These are phyloP conservation scores for Poliocrania exsul DNA, from an alignment of 2,797 vertebrate species.

Conservation along the genomic window DNA sequence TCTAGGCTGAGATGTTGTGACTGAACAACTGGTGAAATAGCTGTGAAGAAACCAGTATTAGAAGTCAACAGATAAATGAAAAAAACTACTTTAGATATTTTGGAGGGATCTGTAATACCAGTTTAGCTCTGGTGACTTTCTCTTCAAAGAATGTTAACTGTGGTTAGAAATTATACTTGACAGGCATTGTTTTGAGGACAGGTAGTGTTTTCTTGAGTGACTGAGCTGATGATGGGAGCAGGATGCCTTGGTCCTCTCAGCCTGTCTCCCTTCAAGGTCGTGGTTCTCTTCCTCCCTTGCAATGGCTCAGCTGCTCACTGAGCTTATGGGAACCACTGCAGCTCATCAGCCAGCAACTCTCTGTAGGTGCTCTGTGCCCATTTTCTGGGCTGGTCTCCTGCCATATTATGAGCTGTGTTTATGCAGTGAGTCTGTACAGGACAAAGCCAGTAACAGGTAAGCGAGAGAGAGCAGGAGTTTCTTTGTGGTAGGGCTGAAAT, in stretches of 20 bases:
- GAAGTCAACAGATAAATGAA: not conserved
- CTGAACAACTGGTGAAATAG: not conserved
- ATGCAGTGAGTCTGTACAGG: not conserved
- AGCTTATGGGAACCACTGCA: not conserved
- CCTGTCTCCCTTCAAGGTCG: not conserved
- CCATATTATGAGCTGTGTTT: not conserved
- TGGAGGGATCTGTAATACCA: not conserved
- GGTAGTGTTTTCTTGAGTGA: not conserved
- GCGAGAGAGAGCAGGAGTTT: not conserved
- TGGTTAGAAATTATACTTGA: not conserved
- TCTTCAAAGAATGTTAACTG: not conserved
- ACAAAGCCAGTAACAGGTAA: not conserved
- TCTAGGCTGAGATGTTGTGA: not conserved
- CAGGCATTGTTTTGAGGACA: not conserved
- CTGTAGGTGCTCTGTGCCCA: not conserved
- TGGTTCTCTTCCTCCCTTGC: not conserved
- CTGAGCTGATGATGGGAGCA: not conserved
- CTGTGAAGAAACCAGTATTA: not conserved
- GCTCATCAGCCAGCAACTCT: not conserved
- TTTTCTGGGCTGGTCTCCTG: not conserved
- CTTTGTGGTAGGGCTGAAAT: not conserved
- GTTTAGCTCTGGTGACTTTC: not conserved
- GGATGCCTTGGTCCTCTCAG: not conserved
- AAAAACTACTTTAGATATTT: not conserved
- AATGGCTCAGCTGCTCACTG: not conserved